A percentile compares a stretch with the other conserved stretches of the same genome.
Conservation (phyloP, 2,888 invertebrate species). For the Heliconius aoede region DNA sequence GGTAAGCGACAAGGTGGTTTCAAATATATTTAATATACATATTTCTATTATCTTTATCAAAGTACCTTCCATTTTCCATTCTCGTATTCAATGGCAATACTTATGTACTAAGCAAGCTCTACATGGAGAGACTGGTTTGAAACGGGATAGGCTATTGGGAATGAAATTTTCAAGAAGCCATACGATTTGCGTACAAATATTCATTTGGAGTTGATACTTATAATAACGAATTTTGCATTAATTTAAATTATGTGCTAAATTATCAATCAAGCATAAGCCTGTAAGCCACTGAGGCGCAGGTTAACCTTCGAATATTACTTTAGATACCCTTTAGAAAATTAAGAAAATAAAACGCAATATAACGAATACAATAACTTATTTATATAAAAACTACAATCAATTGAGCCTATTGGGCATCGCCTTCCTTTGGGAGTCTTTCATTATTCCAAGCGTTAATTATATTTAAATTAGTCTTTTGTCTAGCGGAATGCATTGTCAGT, state of each 20-base stretch:
- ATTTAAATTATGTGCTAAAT: background rate
- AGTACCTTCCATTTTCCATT: background rate
- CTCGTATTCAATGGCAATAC: conserved; percentile 1
- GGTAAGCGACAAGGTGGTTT: too few species aligned
- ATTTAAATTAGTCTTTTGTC: conserved; percentile 40
- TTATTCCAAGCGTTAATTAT: conserved; percentile 32
- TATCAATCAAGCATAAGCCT: background rate
- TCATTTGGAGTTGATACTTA: background rate
- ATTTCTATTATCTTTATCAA: background rate
- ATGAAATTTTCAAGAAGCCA: conserved; percentile 11
- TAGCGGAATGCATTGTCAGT: conserved; percentile 32
- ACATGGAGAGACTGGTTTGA: conserved; percentile 30
- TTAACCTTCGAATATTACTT: background rate
- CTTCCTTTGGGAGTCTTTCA: conserved; percentile 23
- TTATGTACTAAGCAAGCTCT: conserved; percentile 12
- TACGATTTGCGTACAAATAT: conserved; percentile 13
- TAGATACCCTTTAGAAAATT: background rate
- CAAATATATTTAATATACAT: too few species aligned
- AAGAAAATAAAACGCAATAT: background rate
- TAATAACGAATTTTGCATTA: background rate
- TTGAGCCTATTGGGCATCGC: background rate
- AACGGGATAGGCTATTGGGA: conserved; percentile 7
- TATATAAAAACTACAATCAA: background rate
- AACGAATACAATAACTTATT: background rate
- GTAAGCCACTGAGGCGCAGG: too few species aligned